phyloP scores from a whole-genome alignment of 2,888 invertebrate species.

The Tuberolachnus salignus region DNA sequence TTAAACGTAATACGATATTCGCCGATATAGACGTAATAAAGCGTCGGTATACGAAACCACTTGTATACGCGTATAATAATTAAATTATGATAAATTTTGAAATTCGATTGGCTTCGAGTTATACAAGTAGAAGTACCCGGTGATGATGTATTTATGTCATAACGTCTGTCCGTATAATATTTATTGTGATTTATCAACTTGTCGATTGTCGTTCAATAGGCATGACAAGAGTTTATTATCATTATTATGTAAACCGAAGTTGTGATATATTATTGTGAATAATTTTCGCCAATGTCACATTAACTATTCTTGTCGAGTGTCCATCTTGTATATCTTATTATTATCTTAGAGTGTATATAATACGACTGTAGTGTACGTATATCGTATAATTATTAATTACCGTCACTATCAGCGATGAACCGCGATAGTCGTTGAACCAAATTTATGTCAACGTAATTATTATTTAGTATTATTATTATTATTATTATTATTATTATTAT shows the following conservation, averaged over 20 bases:
- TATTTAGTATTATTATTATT: not conserved
- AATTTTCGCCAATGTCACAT: constrained; percentile 34
- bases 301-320: constrained; percentile 44
- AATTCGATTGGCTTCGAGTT: no score
- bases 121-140: no score
- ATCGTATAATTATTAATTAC: not conserved
- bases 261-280: constrained; percentile 20
- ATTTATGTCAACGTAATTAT: constrained; percentile 39
- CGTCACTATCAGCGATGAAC: not conserved
- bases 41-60: no score
- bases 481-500: no score
- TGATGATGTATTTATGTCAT: constrained; percentile 4
- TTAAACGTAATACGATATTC: no score
- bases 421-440: constrained; percentile 29
- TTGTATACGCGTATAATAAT: no score
- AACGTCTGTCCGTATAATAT: not conserved
- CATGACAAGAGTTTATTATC: constrained; percentile 25
- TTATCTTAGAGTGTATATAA: not conserved
- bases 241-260: constrained; percentile 3
- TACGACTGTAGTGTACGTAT: no score
- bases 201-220: constrained; percentile 12
- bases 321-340: constrained; percentile 9
- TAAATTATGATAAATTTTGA: no score
- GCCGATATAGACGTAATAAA: no score
- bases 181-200: constrained; percentile 9